Conservation (phyloP, 2,888 invertebrate genomes). For the Platynereis dumerilii region DNA sequence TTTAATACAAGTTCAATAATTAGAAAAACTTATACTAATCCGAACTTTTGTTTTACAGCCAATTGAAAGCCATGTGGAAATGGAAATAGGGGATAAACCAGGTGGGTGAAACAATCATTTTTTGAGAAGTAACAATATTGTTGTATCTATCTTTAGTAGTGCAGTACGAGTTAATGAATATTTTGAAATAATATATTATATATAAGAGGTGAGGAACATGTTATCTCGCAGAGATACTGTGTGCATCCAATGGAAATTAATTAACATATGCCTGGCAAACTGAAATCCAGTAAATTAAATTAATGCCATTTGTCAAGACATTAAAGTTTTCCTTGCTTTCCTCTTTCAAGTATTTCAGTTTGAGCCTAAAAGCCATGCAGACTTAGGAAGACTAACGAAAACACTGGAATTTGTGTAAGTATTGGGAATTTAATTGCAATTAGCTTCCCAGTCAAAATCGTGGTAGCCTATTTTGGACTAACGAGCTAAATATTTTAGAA, state of each 20-base stretch:
- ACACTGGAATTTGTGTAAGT: slow-evolving; percentile 3
- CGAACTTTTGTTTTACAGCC: not conserved
- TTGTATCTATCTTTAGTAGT: not conserved
- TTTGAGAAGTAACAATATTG: not conserved
- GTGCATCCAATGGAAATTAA: too few relatives aligned
- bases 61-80: not conserved
- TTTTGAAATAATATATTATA: too few relatives aligned
- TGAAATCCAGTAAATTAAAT: not conserved
- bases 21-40: not conserved
- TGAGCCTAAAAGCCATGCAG: not conserved
- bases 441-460: too few relatives aligned
- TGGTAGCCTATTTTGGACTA: too few relatives aligned
- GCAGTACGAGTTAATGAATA: too few relatives aligned
- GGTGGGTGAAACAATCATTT: too few relatives aligned
- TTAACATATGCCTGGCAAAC: too few relatives aligned
- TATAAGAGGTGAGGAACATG: too few relatives aligned
- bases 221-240: too few relatives aligned
- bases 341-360: not conserved
- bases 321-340: not conserved
- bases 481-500: too few relatives aligned
- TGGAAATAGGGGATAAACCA: not conserved
- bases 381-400: not conserved
- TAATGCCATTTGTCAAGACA: not conserved
- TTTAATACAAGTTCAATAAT: too few relatives aligned
- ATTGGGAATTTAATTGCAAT: too few relatives aligned